These are phyloP conservation scores for Hoplias malabaricus DNA, from an alignment of 2,113 vertebrate genomes.

Conservation along the genomic window DNA sequence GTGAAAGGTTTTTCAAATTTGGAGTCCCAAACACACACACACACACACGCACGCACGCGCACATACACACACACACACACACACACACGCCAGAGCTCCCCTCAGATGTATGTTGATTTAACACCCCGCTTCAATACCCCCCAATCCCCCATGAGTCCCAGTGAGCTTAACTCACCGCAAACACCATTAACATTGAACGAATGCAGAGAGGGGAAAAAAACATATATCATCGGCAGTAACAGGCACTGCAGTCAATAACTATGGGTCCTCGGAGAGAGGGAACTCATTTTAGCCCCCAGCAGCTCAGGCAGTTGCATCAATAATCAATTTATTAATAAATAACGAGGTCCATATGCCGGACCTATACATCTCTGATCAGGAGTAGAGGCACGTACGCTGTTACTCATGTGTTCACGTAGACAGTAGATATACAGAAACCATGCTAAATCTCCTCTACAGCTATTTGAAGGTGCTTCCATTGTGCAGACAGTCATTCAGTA, in stretches of 20 bases:
- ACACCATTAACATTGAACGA: constrained; percentile 20
- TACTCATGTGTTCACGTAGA: neutral
- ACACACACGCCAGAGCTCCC: neutral
- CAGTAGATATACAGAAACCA: too few species aligned
- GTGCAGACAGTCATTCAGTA: too few species aligned
- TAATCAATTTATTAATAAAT: constrained; percentile 43
- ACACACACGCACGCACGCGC: neutral
- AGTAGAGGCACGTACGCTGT: neutral
- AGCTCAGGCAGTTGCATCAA: constrained; percentile 22
- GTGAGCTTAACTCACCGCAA: constrained; percentile 1
- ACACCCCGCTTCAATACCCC: neutral
- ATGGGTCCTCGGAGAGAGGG: constrained; percentile 21
- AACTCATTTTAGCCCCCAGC: constrained; percentile 18
- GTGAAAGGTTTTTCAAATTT: too few species aligned
- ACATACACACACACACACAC: neutral
- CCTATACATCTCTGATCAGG: neutral
- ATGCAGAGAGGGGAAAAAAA: neutral
- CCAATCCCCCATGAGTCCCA: neutral
- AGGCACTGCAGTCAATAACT: constrained; percentile 28
- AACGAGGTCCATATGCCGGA: constrained; percentile 17
- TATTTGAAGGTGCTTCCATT: too few species aligned
- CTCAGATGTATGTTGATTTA: neutral
- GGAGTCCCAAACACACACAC: too few species aligned
- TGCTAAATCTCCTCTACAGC: too few species aligned
- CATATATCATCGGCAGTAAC: constrained; percentile 27